Base-by-base conservation (phyloP, 2,113 vertebrate genomes). In the Syngnathoides biaculeatus region DNA sequence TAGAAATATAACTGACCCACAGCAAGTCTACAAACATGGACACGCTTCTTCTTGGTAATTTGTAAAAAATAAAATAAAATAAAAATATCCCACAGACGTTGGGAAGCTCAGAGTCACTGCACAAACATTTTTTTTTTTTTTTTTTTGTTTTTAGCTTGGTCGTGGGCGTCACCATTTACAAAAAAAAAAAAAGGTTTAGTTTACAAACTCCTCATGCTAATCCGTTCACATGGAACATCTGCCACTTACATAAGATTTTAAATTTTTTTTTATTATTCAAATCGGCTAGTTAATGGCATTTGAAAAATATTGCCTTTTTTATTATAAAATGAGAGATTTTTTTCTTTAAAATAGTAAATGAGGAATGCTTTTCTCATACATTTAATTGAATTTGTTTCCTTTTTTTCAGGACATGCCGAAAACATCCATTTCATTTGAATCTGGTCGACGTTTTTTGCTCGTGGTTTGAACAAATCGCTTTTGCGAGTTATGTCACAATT, bases 1-100 rank as follows among this genome's bases (percentile, higher is more conserved):
- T 94, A 94, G 93, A 94, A 94, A 95, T 94, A 95, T 92, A 94
- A 94, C 91, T 93, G 91, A 93, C 92, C 93, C 90, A 94, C 93
- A 94, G 81, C 90, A 89, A 94, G 93, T 92, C 93, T 91, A 88
- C 88, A 83, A 85, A 90, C 79, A 73, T 81, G 68, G 75, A 90
- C 85, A 84, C 67, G 77, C 43, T 27, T 64, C 42, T 48, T 82
- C 68, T 71, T 57, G 26, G 59, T 71, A 62, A 62, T 24, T 14
- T 22, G 15, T 22, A 35, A 8, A 38, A 52, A 19, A 0, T 11
- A 59, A 67, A 70, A 65, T 6, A 62, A 9, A 19, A 30, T 42
- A 43, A 40, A 42, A 26, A 26, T 43, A 19, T 17, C 4, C 42
- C 26, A 38, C 43, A 27, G 48, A 62, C 8, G 1, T 50, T 8